Conservation (phyloP, 2,113 vertebrate species). For the Daubentonia madagascariensis region DNA sequence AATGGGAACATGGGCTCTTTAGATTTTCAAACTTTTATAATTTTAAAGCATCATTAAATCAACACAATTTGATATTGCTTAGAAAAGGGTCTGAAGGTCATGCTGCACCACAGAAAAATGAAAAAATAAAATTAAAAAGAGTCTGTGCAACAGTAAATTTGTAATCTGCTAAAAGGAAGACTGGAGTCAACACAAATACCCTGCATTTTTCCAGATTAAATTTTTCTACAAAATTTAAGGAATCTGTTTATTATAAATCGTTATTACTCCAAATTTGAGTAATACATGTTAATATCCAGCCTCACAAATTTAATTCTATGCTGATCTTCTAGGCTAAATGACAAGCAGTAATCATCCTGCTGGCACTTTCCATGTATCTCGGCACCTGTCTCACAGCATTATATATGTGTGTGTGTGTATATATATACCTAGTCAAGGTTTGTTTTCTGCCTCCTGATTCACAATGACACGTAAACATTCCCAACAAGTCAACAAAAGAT, state of each 20-base stretch:
- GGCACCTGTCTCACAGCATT: background rate
- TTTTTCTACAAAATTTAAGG: background rate
- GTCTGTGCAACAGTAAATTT: background rate
- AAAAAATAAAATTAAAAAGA: background rate
- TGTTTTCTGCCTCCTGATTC: background rate
- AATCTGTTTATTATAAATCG: background rate
- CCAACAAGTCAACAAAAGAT: background rate
- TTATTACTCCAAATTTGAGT: background rate
- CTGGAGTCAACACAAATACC: background rate
- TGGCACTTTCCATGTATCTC: rapidly evolving
- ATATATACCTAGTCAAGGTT: background rate
- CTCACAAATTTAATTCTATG: background rate
- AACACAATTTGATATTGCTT: background rate
- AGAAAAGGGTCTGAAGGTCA: too few relatives aligned
- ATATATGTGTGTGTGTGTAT: background rate
- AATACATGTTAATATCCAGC: background rate
- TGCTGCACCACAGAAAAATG: too few relatives aligned
- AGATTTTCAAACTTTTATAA: background rate
- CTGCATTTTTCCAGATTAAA: background rate
- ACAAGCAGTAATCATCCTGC: background rate
- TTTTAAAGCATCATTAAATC: background rate
- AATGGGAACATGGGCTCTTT: background rate
- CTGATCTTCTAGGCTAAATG: background rate
- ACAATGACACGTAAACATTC: background rate
- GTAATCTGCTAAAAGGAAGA: background rate